phyloP scores from a whole-genome alignment of 2,797 vertebrate genomes.

The Gallirallus australis region DNA sequence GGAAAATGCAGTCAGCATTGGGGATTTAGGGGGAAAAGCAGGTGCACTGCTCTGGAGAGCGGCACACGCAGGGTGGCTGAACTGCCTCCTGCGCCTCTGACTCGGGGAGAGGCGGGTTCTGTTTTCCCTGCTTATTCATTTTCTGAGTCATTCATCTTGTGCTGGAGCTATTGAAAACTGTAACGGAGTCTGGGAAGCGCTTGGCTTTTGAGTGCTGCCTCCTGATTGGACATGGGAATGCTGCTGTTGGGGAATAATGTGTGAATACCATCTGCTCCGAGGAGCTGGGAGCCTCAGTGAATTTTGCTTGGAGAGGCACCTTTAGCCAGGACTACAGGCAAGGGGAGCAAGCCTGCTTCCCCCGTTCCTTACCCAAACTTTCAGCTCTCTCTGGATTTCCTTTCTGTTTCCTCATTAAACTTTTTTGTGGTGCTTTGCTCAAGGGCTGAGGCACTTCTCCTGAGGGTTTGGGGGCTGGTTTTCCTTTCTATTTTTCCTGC shows the following conservation, averaged over 20 bases:
- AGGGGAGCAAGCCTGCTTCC: conserved; percentile 21
- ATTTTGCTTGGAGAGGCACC: conserved; percentile 76
- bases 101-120: conserved; percentile 34
- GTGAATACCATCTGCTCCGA: conserved; percentile 78
- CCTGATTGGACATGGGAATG: conserved; percentile 65
- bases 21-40: conserved; percentile 6
- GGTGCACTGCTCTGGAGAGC: conserved; percentile 10
- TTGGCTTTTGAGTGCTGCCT: conserved; percentile 75
- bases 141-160: conserved; percentile 77
- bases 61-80: background rate
- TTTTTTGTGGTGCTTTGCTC: conserved; percentile 70
- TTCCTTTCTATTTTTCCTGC: background rate
- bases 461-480: background rate
- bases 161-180: conserved; percentile 72
- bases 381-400: background rate
- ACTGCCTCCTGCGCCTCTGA: background rate
- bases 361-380: background rate
- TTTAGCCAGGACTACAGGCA: conserved; percentile 37
- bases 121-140: conserved; percentile 71
- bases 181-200: conserved; percentile 82
- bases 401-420: conserved; percentile 43
- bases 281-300: conserved; percentile 70
- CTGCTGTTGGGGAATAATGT: conserved; percentile 77
- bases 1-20: background rate
- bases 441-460: background rate